A percentile compares a stretch with the other conserved stretches of the same genome.
phyloP scores from a whole-genome alignment of 2,113 vertebrate genomes.

The Saccopteryx leptura region DNA sequence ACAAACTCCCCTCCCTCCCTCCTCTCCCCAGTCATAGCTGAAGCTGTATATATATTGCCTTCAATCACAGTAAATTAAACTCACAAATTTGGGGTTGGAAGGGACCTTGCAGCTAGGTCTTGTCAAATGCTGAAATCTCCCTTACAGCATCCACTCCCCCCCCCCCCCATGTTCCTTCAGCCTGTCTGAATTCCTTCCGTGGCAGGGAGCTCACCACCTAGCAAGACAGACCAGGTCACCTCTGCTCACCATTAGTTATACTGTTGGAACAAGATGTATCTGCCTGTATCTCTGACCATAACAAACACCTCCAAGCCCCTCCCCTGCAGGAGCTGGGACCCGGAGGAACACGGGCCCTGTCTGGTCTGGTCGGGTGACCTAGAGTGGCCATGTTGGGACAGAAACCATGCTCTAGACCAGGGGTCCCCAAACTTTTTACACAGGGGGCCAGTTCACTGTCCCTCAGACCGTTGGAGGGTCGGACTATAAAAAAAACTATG shows the following conservation, averaged over 20 bases:
- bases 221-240: neutral
- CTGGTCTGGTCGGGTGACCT: neutral
- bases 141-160: rapidly evolving
- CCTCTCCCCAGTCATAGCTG: neutral
- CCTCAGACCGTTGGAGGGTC: no score
- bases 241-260: neutral
- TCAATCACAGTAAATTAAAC: constrained; percentile 37
- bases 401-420: neutral
- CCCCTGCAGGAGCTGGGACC: neutral
- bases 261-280: neutral
- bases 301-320: neutral
- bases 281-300: neutral
- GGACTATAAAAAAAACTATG: no score
- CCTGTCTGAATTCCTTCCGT: neutral
- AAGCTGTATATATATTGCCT: neutral
- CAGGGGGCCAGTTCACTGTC: no score
- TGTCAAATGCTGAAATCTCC: neutral
- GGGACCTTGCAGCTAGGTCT: neutral
- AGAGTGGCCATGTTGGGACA: neutral
- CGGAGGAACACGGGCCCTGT: neutral
- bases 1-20: neutral
- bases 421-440: no score
- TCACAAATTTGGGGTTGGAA: neutral
- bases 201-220: neutral
- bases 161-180: neutral